Evolutionary conservation across 2,797 vertebrate species (phyloP).

Genomic region (Rhinogobio ventralis): DNA sequence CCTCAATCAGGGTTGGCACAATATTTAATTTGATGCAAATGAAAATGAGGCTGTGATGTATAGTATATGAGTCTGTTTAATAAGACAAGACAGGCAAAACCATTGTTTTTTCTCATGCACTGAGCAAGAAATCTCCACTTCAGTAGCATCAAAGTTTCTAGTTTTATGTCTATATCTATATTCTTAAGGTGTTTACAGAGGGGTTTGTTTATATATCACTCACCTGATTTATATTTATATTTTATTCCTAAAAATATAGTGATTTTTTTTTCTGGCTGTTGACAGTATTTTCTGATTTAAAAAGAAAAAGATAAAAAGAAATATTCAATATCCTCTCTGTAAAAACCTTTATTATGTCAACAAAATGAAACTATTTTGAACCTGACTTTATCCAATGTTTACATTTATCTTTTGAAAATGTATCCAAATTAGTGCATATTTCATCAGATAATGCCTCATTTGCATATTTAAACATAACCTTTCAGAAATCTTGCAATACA

Average conservation of each 20-base stretch:
- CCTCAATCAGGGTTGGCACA: conserved; percentile 46
- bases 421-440: background rate
- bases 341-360: background rate
- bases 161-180: background rate
- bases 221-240: background rate
- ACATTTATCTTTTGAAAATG: background rate
- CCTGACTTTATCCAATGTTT: background rate
- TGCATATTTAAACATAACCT: background rate
- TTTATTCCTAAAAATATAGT: background rate
- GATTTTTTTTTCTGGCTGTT: background rate
- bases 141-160: background rate
- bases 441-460: background rate
- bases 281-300: background rate
- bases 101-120: background rate
- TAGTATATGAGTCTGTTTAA: conserved; percentile 16
- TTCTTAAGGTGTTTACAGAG: background rate
- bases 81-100: background rate
- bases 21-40: conserved; percentile 22
- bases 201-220: background rate
- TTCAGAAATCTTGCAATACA: background rate
- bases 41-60: conserved; percentile 24
- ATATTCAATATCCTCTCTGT: background rate
- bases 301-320: background rate
- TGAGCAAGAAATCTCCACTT: background rate
- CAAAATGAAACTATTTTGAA: background rate